Base-by-base conservation (phyloP, 2,888 invertebrate genomes). In the Alloplasta piceator region DNA sequence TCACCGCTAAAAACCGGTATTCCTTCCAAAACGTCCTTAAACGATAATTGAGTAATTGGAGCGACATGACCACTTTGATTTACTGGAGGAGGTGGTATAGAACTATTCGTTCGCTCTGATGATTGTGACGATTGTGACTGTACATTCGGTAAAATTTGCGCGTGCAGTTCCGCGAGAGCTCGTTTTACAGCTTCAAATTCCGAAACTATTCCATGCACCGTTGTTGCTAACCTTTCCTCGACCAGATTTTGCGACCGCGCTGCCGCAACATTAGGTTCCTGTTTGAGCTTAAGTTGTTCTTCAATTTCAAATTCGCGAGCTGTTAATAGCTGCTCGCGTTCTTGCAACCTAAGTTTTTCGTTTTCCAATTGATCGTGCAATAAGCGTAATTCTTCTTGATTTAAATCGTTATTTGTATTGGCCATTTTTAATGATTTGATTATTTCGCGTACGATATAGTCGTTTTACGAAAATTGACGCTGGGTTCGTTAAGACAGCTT, bases 1-100 rank as follows among this genome's bases (percentile, higher is more conserved):
- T 64, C 10, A 2, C 72, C 80, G 41, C 61, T 41, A 66, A 80
- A 81, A 0, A 1, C 10, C 0, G 80, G 80, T 3, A 75, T 50
- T 0, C 56, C 38, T 0, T 63, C 68, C 0, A 79, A 12, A 0
- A 48, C 64, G 10, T 70, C 70, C 9, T 67, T 64, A 5, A 66
- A 75, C n/a, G n/a, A 39, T n/a, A 41, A 26, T 26, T 26, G 26
- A 26, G 26, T 26, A 26, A 26, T 26, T 26, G 26, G 26, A 26
- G 26, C 26, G 26, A 26, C 26, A 2, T 26, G 26, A 26, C 1
- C 3, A 26, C 3, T 26, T 26, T 26, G 26, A 26, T 26, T 26
- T 26, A 26, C 26, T 3, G 26, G 26, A 26, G 26, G 26, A 3
- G 3, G 26, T 26, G 26, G 26, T 3, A 26, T 26, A 26, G 26